Base-by-base conservation (phyloP, 2,113 vertebrate genomes). In the Patagioenas fasciata region DNA sequence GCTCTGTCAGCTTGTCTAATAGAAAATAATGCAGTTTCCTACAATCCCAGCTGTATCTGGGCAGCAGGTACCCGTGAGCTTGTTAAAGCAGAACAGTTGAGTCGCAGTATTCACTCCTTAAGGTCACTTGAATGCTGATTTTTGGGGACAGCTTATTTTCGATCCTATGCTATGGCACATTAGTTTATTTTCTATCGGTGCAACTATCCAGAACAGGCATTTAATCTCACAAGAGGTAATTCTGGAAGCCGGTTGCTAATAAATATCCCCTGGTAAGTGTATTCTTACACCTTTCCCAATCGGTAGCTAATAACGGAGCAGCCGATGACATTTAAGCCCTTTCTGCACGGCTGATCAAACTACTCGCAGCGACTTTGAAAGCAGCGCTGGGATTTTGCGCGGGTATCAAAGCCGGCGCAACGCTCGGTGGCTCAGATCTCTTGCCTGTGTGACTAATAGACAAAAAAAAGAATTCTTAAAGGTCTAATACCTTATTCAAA, bases 301-400 rank as follows among this genome's bases (percentile, higher is more conserved):
- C 31, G 88, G 91, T 91, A 94, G 91, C 96, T 97, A 89, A 96
- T 91, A 93, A 78, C 85, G 70, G 86, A 94, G 84, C 91, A 91
- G 93, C 61, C 7, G 18, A 80, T 91, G 96, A 93, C 96, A 95
- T 93, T 92, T 93, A 86, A 97, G 91, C 95, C 88, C 93, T 97
- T 97, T 97, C 96, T 94, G 90, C 96, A 86, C 88, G 94, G 86
- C 95, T 97, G 95, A 95, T 93, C 95, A 89, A 88, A 71, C 69
- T 70, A 21, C 88, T 92, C 62, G 4, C 38, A 44, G 92, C 54
- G 80, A 32, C 88, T 96, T 87, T 60, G 93, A 94, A 65, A 91
- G 95, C 69, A 82, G 84, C 2, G 77, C 77, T 91, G 93, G 95
- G 96, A 94, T 95, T 96, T 96, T 70, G 2, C 26, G 60, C 15